These are phyloP conservation scores for Podarcis raffonei DNA, from an alignment of 2,113 vertebrate species.

Conservation along the genomic window DNA sequence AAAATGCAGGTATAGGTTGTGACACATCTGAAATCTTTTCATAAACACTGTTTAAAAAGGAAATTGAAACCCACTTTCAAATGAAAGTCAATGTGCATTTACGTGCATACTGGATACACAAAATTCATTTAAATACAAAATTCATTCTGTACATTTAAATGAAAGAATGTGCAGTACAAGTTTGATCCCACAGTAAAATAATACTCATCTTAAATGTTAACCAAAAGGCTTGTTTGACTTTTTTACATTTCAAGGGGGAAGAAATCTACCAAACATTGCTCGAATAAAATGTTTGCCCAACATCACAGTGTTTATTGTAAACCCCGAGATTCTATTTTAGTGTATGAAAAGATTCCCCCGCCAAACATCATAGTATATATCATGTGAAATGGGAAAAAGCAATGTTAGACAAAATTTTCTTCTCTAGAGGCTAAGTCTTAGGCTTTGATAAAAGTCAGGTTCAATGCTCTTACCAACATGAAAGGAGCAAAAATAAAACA, in stretches of 20 bases:
- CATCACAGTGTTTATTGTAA: slow-evolving; percentile 86
- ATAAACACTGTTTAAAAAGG: slow-evolving; percentile 81
- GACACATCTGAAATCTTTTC: slow-evolving; percentile 75
- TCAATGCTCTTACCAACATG: slow-evolving; percentile 70
- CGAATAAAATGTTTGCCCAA: slow-evolving; percentile 73
- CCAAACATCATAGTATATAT: slow-evolving; percentile 65
- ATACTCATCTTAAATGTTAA: slow-evolving; percentile 76
- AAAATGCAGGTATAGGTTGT: slow-evolving; percentile 74
- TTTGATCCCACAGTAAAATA: slow-evolving; percentile 75
- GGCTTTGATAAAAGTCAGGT: slow-evolving; percentile 62
- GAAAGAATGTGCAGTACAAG: slow-evolving; percentile 78
- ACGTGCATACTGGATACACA: slow-evolving; percentile 83
- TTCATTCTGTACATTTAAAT: slow-evolving; percentile 78
- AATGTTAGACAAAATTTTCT: slow-evolving; percentile 56
- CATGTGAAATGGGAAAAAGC: slow-evolving; percentile 53
- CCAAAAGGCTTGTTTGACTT: slow-evolving; percentile 58
- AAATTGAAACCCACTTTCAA: slow-evolving; percentile 79
- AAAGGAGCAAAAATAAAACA: slow-evolving; percentile 58
- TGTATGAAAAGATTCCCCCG: slow-evolving; percentile 69
- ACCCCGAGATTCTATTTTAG: slow-evolving; percentile 80
- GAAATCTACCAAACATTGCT: slow-evolving; percentile 64
- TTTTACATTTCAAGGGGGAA: slow-evolving; percentile 49
- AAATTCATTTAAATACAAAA: slow-evolving; percentile 83
- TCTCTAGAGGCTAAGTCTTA: slow-evolving; percentile 60
- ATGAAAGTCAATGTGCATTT: slow-evolving; percentile 84